Percentiles rank a stretch among this genome's conserved stretches.
These are phyloP conservation scores for Craterocephalus amniculus DNA, from an alignment of 2,797 vertebrate species.

Conservation along the genomic window DNA sequence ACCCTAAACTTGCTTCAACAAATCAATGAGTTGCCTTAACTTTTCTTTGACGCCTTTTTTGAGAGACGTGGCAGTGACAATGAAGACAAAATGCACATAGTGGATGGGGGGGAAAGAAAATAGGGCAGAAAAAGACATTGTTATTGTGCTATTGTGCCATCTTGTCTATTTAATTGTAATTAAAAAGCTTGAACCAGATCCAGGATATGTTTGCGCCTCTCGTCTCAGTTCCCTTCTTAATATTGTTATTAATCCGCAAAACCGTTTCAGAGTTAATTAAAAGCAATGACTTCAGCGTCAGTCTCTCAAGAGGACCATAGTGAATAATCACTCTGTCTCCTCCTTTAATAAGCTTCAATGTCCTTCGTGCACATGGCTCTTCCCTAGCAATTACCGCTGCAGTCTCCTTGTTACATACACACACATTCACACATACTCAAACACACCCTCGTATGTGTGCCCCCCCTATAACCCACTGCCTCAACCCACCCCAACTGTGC, in stretches of 20 bases:
- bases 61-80: slow-evolving; percentile 37
- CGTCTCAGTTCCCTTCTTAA: slow-evolving; percentile 79
- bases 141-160: slow-evolving; percentile 70
- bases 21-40: slow-evolving; percentile 42
- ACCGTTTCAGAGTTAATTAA: slow-evolving; percentile 87
- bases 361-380: slow-evolving; percentile 79
- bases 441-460: slow-evolving; percentile 4
- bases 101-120: slow-evolving; percentile 13
- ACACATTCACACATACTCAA: slow-evolving; percentile 32
- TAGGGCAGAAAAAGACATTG: slow-evolving; percentile 40
- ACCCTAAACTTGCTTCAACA: slow-evolving; percentile 32
- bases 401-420: slow-evolving; percentile 55
- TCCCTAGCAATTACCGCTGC: slow-evolving; percentile 77
- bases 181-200: slow-evolving; percentile 83
- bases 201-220: slow-evolving; percentile 80
- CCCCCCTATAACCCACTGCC: slow-evolving; percentile 30
- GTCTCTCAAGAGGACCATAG: slow-evolving; percentile 81
- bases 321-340: slow-evolving; percentile 85
- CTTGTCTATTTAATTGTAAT: slow-evolving; percentile 80
- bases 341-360: slow-evolving; percentile 83
- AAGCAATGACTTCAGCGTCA: slow-evolving; percentile 82
- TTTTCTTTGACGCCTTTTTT: slow-evolving; percentile 32
- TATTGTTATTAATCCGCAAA: slow-evolving; percentile 88
- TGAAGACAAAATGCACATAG: slow-evolving; percentile 36
- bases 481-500: slow-evolving; percentile 66